Evolutionary conservation across 2,797 vertebrate species (phyloP).

Genomic region (Macropodus opercularis): DNA sequence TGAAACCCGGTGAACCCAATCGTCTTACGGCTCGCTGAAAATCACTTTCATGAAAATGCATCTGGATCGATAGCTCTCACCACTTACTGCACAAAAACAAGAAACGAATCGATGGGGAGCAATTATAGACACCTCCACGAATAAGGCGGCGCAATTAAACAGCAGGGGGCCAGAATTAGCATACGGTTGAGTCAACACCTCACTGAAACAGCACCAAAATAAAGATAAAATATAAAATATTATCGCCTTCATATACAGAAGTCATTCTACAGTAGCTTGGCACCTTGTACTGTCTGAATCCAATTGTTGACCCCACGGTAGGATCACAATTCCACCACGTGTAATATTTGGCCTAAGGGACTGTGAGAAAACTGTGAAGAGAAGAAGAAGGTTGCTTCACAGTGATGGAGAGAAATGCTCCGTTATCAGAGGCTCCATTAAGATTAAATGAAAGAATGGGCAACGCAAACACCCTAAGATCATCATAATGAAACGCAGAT

Average conservation of each 20-base stretch:
- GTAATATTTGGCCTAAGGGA: too few species aligned
- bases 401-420: too few species aligned
- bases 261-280: not conserved
- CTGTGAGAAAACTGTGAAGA: too few species aligned
- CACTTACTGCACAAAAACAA: constrained; percentile 14
- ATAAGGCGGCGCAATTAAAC: not conserved
- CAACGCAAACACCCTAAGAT: too few species aligned
- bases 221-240: too few species aligned
- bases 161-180: not conserved
- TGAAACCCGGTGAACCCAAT: constrained; percentile 5
- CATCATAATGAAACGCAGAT: too few species aligned
- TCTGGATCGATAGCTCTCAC: not conserved
- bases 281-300: not conserved
- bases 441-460: too few species aligned
- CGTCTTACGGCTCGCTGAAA: constrained; percentile 22
- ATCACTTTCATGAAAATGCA: constrained; percentile 19
- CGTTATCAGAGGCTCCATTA: too few species aligned
- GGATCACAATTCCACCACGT: too few species aligned
- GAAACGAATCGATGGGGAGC: constrained; percentile 13
- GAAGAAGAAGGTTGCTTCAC: too few species aligned
- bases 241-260: too few species aligned
- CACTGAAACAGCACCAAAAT: not conserved
- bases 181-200: not conserved
- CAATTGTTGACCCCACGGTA: not conserved
- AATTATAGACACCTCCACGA: not conserved